Base-by-base conservation (phyloP, 2,888 invertebrate genomes). In the Hyalella azteca region DNA sequence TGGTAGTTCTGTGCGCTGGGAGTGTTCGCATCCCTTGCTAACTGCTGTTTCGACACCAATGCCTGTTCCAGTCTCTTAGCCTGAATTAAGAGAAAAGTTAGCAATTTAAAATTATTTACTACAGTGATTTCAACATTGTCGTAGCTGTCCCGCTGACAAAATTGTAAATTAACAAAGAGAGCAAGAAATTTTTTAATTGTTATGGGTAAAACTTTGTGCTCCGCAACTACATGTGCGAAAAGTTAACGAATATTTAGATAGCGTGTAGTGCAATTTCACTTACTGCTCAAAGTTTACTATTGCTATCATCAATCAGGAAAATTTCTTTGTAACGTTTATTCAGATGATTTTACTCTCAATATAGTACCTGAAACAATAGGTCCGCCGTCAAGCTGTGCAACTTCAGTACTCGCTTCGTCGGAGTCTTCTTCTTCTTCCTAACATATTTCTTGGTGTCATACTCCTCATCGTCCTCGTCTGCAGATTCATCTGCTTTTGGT, bases 341-440 rank as follows among this genome's bases (percentile, higher is more conserved):
- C n/a, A n/a, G n/a, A n/a, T n/a, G n/a, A n/a, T n/a, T n/a, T n/a
- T n/a, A n/a, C n/a, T n/a, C n/a, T n/a, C n/a, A n/a, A n/a, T 11
- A 45, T 11, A 59, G 39, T 50, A 84, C 84, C 82, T 84, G 84
- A 45, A 84, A 81, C 26, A 84, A 79, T 9, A 84, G 50, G 40
- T 84, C 84, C 3, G 79, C 82, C 4, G 84, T 84, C n/a, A 84
- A 81, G 75, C 79, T 84, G 77, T 84, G 84, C 2, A 84, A 77
- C 73, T 82, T 82, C 26, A 81, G 81, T 7, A 84, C 82, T 73
- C 82, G 82, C 78, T 84, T 84, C 9, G 84, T 78, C 11, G 82
- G 79, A 29, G 79, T 75, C 36, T 84, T 84, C 59, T 78, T 79
- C 59, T 77, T 75, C 19, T 76, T 79, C 26, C 76, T 79, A 22